These are phyloP conservation scores for Eupithecia insigniata DNA, from an alignment of 2,888 invertebrate genomes.

Conservation along the genomic window DNA sequence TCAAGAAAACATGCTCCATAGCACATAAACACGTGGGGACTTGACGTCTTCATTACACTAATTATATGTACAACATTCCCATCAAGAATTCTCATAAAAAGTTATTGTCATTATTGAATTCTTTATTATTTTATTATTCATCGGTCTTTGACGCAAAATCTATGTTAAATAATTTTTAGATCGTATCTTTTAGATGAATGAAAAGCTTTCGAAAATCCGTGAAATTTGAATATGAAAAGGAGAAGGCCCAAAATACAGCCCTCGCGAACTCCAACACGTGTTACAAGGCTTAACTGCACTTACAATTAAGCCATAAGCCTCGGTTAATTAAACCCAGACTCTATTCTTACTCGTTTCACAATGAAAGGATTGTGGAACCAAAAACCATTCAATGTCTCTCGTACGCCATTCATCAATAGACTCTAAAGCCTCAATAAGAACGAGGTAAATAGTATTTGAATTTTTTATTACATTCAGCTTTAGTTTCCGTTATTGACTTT, in stretches of 20 bases:
- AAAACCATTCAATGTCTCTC: slow-evolving; percentile 70
- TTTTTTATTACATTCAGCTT: slow-evolving; percentile 45
- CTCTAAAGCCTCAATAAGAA: slow-evolving; percentile 51
- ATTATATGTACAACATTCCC: slow-evolving; percentile 10
- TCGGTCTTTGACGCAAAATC: background rate
- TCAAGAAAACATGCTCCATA: slow-evolving; percentile 17
- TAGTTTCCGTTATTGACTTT: slow-evolving; percentile 57
- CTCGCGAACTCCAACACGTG: slow-evolving; percentile 78
- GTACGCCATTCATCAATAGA: slow-evolving; percentile 52
- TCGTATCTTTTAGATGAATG: slow-evolving; percentile 1
- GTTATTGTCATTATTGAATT: slow-evolving; percentile 3
- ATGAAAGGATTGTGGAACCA: slow-evolving; percentile 69
- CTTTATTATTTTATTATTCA: slow-evolving; percentile 5
- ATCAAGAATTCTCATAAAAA: slow-evolving; percentile 18
- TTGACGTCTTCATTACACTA: slow-evolving; percentile 26
- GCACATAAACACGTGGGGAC: slow-evolving; percentile 20
- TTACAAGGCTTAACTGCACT: slow-evolving; percentile 79
- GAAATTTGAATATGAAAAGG: slow-evolving; percentile 72
- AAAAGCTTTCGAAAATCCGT: slow-evolving; percentile 31
- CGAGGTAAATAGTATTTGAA: slow-evolving; percentile 49
- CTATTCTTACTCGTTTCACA: slow-evolving; percentile 79
- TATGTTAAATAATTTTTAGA: background rate
- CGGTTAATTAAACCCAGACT: slow-evolving; percentile 81
- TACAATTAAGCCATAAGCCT: slow-evolving; percentile 82
- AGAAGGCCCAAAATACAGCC: slow-evolving; percentile 57